phyloP scores from a whole-genome alignment of 2,797 vertebrate species.

The Poeciliopsis infans region DNA sequence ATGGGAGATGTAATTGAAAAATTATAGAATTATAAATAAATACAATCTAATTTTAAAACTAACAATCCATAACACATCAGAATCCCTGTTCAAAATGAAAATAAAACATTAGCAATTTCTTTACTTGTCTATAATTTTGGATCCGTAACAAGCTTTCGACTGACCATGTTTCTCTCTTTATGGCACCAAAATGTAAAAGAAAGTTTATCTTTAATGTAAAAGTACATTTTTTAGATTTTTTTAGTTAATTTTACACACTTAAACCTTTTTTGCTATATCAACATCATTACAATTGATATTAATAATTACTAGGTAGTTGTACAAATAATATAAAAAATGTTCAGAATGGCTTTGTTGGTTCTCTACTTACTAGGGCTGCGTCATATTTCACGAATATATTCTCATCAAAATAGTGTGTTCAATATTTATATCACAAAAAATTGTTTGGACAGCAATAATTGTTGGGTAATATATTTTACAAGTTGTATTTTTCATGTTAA shows the following conservation, averaged over 20 bases:
- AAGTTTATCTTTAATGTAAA: background rate
- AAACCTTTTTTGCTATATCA: background rate
- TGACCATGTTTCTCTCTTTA: background rate
- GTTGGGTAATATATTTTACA: too few species aligned
- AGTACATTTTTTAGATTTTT: background rate
- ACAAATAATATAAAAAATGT: background rate
- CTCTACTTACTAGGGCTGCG: background rate
- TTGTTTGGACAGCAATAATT: too few species aligned
- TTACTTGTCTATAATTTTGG: background rate
- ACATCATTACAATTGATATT: background rate
- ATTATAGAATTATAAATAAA: too few species aligned
- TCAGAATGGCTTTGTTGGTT: background rate
- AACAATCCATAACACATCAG: background rate
- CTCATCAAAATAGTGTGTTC: too few species aligned
- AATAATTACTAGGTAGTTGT: background rate
- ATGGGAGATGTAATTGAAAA: background rate
- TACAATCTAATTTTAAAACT: background rate
- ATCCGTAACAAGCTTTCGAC: background rate
- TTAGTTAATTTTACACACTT: background rate
- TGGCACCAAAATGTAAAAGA: background rate
- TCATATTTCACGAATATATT: too few species aligned
- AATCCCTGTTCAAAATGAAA: background rate
- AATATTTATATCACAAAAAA: too few species aligned
- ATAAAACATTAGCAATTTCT: background rate
- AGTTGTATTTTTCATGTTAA: too few species aligned